A percentile compares a stretch with the other conserved stretches of the same genome.
Evolutionary conservation across 2,888 invertebrate genomes (phyloP).

Genomic region (Cerceris rybyensis): DNA sequence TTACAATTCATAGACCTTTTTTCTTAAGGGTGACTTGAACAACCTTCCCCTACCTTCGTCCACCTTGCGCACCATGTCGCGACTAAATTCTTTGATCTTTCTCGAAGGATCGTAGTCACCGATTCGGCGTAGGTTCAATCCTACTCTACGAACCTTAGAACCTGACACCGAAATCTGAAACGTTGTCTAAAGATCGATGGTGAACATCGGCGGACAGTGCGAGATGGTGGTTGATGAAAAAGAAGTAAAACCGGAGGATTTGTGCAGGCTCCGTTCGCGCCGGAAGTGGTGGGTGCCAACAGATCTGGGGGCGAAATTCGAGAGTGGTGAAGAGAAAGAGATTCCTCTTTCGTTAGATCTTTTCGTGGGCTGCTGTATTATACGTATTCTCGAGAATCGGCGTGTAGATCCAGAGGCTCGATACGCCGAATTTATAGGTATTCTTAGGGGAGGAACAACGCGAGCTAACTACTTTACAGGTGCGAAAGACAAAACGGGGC

Average conservation of each 20-base stretch:
- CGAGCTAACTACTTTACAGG: constrained; percentile 33
- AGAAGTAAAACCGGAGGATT: constrained; percentile 48
- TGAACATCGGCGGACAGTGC: constrained; percentile 41
- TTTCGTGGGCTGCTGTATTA: constrained; percentile 15
- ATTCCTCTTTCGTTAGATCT: constrained; percentile 41
- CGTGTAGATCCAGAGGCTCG: constrained; percentile 46
- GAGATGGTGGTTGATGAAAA: constrained; percentile 49
- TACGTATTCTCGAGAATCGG: constrained; percentile 15
- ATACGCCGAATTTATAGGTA: constrained; percentile 53
- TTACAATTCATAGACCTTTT: no score
- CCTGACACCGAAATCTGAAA: constrained; percentile 63
- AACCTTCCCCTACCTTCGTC: not conserved
- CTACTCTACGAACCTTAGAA: constrained; percentile 39
- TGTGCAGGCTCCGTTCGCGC: constrained; percentile 41
- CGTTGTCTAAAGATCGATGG: constrained; percentile 62
- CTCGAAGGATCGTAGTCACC: constrained; percentile 40
- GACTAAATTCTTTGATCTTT: constrained; percentile 48
- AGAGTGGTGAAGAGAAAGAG: constrained; percentile 32
- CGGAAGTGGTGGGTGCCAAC: constrained; percentile 65
- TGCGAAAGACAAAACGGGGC: constrained; percentile 8
- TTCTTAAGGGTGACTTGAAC: no score
- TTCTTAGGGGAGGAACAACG: constrained; percentile 25
- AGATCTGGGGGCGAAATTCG: constrained; percentile 53
- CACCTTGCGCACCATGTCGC: constrained; percentile 23
- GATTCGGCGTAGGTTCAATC: constrained; percentile 23